These are phyloP conservation scores for Cardiocondyla obscurior DNA, from an alignment of 1,140 invertebrate species.

Conservation along the genomic window DNA sequence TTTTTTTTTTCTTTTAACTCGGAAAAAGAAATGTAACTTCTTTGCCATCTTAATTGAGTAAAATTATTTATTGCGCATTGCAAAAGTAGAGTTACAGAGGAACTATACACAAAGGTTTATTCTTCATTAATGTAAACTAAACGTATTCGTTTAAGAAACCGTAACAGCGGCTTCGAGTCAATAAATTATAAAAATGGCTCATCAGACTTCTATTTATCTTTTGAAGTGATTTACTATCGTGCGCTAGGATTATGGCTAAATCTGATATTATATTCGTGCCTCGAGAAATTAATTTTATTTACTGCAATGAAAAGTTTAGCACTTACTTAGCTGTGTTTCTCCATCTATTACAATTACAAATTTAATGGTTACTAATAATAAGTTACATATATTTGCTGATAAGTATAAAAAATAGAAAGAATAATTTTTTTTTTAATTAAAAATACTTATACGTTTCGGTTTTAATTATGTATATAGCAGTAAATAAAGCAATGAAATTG, in stretches of 20 bases:
- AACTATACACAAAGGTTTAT: conserved; percentile 65
- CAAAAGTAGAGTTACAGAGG: conserved; percentile 66
- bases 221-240: conserved; percentile 24
- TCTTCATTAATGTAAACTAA: conserved; percentile 39
- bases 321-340: background rate
- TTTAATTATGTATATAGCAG: background rate
- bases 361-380: background rate
- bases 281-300: background rate
- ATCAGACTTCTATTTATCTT: conserved; percentile 10
- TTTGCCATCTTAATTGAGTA: conserved; percentile 10
- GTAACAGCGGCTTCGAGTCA: conserved; percentile 16
- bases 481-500: conserved; percentile 7
- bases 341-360: conserved; percentile 7
- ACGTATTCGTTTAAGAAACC: conserved; percentile 30
- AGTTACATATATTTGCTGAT: too few species aligned
- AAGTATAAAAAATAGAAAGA: background rate
- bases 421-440: conserved; percentile 17
- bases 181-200: conserved; percentile 59
- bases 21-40: conserved; percentile 11
- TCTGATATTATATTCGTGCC: conserved; percentile 31
- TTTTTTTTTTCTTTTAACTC: background rate
- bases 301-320: background rate
- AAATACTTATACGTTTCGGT: too few species aligned
- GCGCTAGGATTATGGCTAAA: conserved; percentile 22
- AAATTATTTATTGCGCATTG: conserved; percentile 65